A percentile compares a stretch with the other conserved stretches of the same genome.
Conservation (phyloP, 2,113 vertebrate genomes). For the Stegastes partitus region DNA sequence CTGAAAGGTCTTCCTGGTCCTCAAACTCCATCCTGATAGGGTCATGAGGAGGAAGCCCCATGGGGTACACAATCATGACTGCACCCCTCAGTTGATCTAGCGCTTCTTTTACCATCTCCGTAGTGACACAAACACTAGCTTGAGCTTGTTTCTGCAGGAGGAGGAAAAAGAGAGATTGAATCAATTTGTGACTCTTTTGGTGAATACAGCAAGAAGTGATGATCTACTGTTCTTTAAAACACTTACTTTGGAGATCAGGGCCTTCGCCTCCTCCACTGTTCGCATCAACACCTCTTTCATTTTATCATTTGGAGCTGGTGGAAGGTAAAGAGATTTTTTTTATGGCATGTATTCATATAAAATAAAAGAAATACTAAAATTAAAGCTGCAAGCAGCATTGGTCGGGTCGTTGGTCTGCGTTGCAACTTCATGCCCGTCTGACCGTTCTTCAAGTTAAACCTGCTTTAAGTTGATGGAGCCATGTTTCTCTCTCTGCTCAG, state of each 20-base stretch:
- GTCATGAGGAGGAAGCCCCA: conserved; percentile 96
- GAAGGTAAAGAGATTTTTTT: conserved; percentile 4
- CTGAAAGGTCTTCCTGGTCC: conserved; percentile 91
- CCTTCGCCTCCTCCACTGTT: conserved; percentile 93
- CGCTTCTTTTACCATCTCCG: conserved; percentile 91
- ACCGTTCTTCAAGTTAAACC: too few relatives aligned
- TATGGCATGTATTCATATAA: not conserved
- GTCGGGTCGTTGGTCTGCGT: too few relatives aligned
- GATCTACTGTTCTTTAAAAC: too few relatives aligned
- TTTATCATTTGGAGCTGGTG: conserved; percentile 92
- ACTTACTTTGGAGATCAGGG: conserved; percentile 92
- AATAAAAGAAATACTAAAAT: not conserved
- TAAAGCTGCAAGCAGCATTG: too few relatives aligned
- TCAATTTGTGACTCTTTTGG: not conserved
- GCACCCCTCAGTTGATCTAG: conserved; percentile 94
- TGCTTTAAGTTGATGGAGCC: too few relatives aligned
- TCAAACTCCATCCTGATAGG: conserved; percentile 95
- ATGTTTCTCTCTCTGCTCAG: too few relatives aligned
- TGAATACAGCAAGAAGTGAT: not conserved
- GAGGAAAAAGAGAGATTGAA: not conserved
- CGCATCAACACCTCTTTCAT: conserved; percentile 94
- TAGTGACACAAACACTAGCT: conserved; percentile 88
- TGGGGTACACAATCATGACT: conserved; percentile 96
- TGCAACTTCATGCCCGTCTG: too few relatives aligned
- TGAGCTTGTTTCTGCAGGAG: conserved; percentile 91